Conservation (phyloP, 2,888 invertebrate species). For the Chloroclystis v-ata region DNA sequence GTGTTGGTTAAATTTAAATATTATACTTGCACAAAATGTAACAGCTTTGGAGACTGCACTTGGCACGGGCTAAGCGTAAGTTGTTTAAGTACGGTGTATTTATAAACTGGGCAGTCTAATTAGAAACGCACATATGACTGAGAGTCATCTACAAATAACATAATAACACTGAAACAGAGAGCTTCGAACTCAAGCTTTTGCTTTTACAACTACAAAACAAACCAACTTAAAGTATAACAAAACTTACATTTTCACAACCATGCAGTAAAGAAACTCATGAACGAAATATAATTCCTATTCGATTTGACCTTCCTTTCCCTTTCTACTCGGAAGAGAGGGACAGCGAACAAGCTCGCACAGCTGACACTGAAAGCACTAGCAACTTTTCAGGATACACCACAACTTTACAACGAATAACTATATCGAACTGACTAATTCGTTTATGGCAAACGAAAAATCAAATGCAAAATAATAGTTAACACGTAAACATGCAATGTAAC, state of each 20-base stretch:
- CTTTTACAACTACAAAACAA: slow-evolving; percentile 1
- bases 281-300: slow-evolving; percentile 58
- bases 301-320: slow-evolving; percentile 64
- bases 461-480: slow-evolving; percentile 31
- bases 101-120: slow-evolving; percentile 62
- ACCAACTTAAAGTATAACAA: slow-evolving; percentile 15
- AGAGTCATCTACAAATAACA: slow-evolving; percentile 53
- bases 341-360: slow-evolving; percentile 56
- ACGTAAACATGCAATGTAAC: slow-evolving; percentile 39
- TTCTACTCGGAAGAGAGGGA: slow-evolving; percentile 59
- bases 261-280: slow-evolving; percentile 59
- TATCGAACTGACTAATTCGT: slow-evolving; percentile 40
- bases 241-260: slow-evolving; percentile 64
- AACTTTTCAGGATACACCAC: slow-evolving; percentile 64
- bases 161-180: slow-evolving; percentile 38
- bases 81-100: slow-evolving; percentile 63
- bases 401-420: slow-evolving; percentile 43
- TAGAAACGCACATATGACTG: slow-evolving; percentile 56
- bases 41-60: slow-evolving; percentile 33
- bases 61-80: slow-evolving; percentile 53
- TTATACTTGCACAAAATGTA: slow-evolving; percentile 15
- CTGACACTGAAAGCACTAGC: slow-evolving; percentile 72
- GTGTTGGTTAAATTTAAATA: slow-evolving; percentile 2
- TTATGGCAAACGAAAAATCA: slow-evolving; percentile 39
- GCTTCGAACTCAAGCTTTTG: slow-evolving; percentile 1